Base-by-base conservation (phyloP, 2,888 invertebrate species). In the Iphiclides podalirius region DNA sequence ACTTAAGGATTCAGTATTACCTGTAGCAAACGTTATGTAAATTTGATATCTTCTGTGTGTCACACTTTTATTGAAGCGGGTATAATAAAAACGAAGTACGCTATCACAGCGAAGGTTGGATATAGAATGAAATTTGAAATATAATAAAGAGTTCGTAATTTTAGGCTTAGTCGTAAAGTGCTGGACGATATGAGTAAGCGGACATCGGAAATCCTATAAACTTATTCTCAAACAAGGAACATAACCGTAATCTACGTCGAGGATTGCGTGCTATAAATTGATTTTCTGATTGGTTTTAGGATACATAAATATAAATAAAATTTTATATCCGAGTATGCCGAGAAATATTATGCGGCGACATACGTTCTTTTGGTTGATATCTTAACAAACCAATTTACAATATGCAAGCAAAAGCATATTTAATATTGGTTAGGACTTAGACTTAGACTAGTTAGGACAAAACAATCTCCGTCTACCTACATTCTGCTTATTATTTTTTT, bases 121-220 rank as follows among this genome's bases (percentile, higher is more conserved):
- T 31, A 8, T 34, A 14, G 23, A 49, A 34, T 42, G 31, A 37
- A 48, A 34, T 43, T 34, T 34, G 11, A 39, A 34, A 23, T 34
- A 34, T 37, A 31, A 46, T 33, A 34, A 46, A 37, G 4, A 15
- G 31, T 39, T 11, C 14, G 16, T 26, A 34, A 38, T 6, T 39
- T 43, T 49, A 6, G 39, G 2, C 11, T 34, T 37, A 13, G 13
- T 39, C 43, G 38, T 43, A 38, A 49, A 49, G 34, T 43, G 16
- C 7, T 23, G 11, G 15, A 13, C 15, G 20, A 43, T 49, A 38
- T 13, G 12, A 11, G 8, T 11, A 38, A 34, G 34, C 12, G 4
- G 20, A 15, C 31, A 49, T 39, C 20, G 7, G 23, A 43, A 23
- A 37, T 9, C 11, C 33, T 38, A 34, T 46, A 34, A 38, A 35